Evolutionary conservation across 30 jellyfish, hydroid and myxozoan genomes (phyloP), one percentile per base, ranked within the genome.

Genomic region (Hydra vulgaris): DNA sequence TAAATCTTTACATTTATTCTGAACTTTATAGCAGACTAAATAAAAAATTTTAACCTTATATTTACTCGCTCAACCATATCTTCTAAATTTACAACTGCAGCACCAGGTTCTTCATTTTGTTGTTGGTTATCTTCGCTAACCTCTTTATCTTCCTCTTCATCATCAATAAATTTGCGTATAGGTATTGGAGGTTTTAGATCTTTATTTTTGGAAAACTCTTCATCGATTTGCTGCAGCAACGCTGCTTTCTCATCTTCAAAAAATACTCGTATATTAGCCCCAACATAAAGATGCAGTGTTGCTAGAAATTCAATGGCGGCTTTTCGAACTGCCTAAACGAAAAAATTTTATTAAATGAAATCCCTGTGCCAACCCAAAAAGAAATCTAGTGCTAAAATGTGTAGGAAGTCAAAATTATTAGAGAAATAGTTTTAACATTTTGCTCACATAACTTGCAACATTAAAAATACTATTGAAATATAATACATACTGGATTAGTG

Each of bases 151-250:
- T 88, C 95, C 8, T 76, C 95, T 66, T 79, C 95, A 69, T 88
- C 96, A 17, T 84, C 95, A 71, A 75, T 22, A n/a, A 83, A 73
- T 19, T 26, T 79, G 22, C 96, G 86, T 23, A 81, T 81, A 7
- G 96, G 96, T 7, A 95, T 92, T 0, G 96, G 96, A 16, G 96
- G 96, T 53, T 84, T 84, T 61, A 84, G 92, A 55, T 81, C 96
- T 85, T 89, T 89, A 53, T 76, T 95, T 89, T 91, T 91, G 26
- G 82, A 94, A 77, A 86, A 87, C 82, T 91, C 98, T 0, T 90
- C 86, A 86, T 91, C 98, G 26, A 91, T 84, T 66, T 82, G 96
- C 67, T 83, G 87, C 78, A 91, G 73, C 82, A 86, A 23, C 1
- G 96, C 96, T 1, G 98, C 87, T 70, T 91, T 91, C 54, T 86